These are phyloP conservation scores for Aquatica leii DNA, from an alignment of 2,888 invertebrate species.

Conservation along the genomic window DNA sequence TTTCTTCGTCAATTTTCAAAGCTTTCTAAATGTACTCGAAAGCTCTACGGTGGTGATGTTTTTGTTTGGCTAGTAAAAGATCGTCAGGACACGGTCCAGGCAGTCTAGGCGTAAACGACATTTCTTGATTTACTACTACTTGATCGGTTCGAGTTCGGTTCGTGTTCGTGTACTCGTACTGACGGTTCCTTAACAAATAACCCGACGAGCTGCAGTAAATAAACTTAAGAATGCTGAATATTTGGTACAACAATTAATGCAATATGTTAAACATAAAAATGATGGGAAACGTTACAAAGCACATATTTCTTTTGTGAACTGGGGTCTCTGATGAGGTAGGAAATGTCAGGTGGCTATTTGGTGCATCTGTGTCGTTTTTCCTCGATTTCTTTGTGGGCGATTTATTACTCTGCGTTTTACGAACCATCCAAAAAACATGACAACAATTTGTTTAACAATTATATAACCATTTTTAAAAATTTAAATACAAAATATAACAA, in stretches of 20 bases:
- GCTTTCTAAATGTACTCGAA: slow-evolving; percentile 97
- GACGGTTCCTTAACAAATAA: slow-evolving; percentile 72
- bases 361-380: slow-evolving; percentile 69
- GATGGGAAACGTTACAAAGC: slow-evolving; percentile 87
- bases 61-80: slow-evolving; percentile 87
- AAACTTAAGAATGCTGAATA: slow-evolving; percentile 87
- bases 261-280: slow-evolving; percentile 86
- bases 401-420: slow-evolving; percentile 70
- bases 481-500: slow-evolving; percentile 5
- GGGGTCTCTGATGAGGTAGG: slow-evolving; percentile 71
- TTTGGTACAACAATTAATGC: slow-evolving; percentile 83
- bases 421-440: slow-evolving; percentile 66
- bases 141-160: slow-evolving; percentile 48
- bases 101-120: slow-evolving; percentile 60
- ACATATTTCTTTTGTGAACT: slow-evolving; percentile 87
- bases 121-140: slow-evolving; percentile 59
- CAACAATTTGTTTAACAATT: slow-evolving; percentile 33
- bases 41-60: slow-evolving; percentile 94
- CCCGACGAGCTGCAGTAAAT: slow-evolving; percentile 83
- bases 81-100: slow-evolving; percentile 78
- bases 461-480: slow-evolving; percentile 7
- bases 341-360: slow-evolving; percentile 67
- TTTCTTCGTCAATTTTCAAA: slow-evolving; percentile 95
- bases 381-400: slow-evolving; percentile 71
- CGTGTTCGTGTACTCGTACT: slow-evolving; percentile 57